Conservation (phyloP, 2,113 vertebrate species). For the Theristicus caerulescens region DNA sequence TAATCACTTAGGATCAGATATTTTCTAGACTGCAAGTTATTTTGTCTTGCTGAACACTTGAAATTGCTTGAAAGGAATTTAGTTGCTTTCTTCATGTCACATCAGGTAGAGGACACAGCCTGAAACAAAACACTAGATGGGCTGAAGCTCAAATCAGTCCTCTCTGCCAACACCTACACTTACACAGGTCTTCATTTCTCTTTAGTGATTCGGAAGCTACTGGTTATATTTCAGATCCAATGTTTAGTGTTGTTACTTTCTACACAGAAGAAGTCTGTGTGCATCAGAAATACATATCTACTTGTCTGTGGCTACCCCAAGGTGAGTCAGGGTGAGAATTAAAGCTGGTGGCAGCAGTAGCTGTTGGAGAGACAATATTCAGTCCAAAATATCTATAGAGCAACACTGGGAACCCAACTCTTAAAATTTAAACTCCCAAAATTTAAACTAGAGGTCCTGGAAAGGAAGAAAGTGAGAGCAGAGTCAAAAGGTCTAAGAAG, state of each 20-base stretch:
- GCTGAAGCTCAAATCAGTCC: not conserved
- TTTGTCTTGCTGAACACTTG: not conserved
- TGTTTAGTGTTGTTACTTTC: not conserved
- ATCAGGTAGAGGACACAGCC: not conserved
- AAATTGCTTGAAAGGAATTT: not conserved
- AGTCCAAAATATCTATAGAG: not conserved
- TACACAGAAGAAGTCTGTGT: not conserved
- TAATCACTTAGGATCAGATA: not conserved
- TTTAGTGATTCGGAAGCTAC: not conserved
- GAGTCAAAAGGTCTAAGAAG: not conserved
- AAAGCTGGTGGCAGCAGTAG: not conserved
- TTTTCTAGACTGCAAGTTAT: not conserved
- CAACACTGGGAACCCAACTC: not conserved
- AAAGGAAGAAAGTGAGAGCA: not conserved
- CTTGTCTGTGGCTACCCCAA: not conserved
- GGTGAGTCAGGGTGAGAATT: fast-evolving
- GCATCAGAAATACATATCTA: not conserved
- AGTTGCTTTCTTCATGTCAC: not conserved
- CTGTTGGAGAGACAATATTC: not conserved
- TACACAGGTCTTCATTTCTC: not conserved
- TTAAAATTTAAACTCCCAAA: not conserved
- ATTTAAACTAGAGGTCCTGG: not conserved
- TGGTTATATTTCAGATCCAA: not conserved
- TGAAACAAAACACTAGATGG: not conserved
- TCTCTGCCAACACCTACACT: not conserved